Evolutionary conservation across 2,113 vertebrate species (phyloP), one percentile per base, ranked within the genome.

Genomic region (Orcinus orca): DNA sequence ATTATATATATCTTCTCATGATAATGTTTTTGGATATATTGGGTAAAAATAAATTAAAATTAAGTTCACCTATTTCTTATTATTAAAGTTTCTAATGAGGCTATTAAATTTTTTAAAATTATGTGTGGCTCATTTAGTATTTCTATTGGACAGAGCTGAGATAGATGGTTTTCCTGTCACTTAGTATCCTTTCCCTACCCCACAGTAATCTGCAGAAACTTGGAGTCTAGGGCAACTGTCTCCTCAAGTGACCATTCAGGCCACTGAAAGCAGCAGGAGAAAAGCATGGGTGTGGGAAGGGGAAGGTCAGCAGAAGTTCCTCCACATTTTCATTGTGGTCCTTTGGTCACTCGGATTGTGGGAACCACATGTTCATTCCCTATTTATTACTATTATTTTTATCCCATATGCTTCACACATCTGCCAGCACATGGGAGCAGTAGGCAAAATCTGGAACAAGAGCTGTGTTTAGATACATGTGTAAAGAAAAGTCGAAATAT

Each of bases 401-500:
- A n/a, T 47, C 25, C 20, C 74, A 63, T 81, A 26, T 82, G 65
- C 60, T 92, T 84, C 63, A 62, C 84, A 65, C 92, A 89, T 71
- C 63, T 55, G 15, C 55, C 31, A 33, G 26, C 47, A 70, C 67
- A 38, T 26, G 36, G n/a, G 26, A 62, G 10, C 18, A 31, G 41
- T 31, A 90, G 55, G 73, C 29, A 98, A 94, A 90, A 79, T 83
- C 62, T 90, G 88, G 8, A 89, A 95, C 60, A 83, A 83, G 89
- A 89, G 31, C 55, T 93, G 10, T 91, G 55, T 92, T 96, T 93
- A 60, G 88, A 95, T 74, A 93, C 18, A 87, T 0, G 0, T 36
- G 50, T 38, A 93, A 97, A 93, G 80, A 89, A 79, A 89, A 95
- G 58, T 76, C 36, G 79, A 95, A 96, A 96, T 93, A 93, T 88